Base-by-base conservation (phyloP, 2,888 invertebrate species). In the Podotricha telesiphe region DNA sequence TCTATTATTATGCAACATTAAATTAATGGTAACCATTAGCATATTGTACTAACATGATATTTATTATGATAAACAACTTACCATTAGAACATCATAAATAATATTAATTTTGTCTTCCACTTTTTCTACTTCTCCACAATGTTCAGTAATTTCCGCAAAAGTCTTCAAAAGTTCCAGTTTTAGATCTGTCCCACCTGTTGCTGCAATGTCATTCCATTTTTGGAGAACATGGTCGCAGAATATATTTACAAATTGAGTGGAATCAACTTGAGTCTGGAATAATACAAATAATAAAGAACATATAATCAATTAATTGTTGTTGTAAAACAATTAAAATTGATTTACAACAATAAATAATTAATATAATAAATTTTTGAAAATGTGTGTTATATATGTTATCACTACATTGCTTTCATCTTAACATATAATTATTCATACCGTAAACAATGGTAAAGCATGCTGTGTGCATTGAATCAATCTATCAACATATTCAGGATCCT, bases 401-500 rank as follows among this genome's bases (percentile, higher is more conserved):
- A 28, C 2, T 28, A 4, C 28, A 28, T 4, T 28, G 28, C 8
- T 37, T 10, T 8, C 3, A 10, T 42, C 42, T 13, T 42, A 3
- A 13, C 42, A 42, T 22, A 19, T 59, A n/a, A 4, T 45, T 45
- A 7, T 20, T 45, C 22, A 7, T 22, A 98, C 98, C 77, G 97
- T 98, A 88, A 98, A 97, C 78, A 97, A 95, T 47, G 97, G 97
- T 76, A 97, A 89, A 61, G 97, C 97, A 85, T 97, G 96, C 80
- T 96, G 96, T 65, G 97, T 95, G 87, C 98, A 98, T 80, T 97
- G 96, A 75, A 98, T 94, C 55, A 99, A 94, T 80, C 97, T 94
- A 80, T 96, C 96, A 15, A 95, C 92, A 87, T 95, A 95, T 83
- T 98, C 97, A 70, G 95, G 94, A 76, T 96, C 95, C 70, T 95